phyloP scores from a whole-genome alignment of 2,888 invertebrate species.

The Tachina grossa region DNA sequence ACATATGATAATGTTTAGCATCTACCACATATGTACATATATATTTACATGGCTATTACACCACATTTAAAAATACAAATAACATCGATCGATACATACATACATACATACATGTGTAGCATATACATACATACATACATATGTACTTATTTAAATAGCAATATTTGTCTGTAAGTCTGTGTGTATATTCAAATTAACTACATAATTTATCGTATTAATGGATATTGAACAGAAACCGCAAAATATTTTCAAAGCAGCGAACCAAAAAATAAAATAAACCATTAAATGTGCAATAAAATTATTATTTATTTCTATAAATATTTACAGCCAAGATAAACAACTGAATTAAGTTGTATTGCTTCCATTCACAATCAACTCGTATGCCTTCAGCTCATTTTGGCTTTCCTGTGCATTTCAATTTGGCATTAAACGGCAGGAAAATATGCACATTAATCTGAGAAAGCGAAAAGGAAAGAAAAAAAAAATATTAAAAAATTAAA shows the following conservation, averaged over 20 bases:
- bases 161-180: background rate
- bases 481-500: background rate
- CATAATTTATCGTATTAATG: slow-evolving; percentile 58
- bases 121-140: background rate
- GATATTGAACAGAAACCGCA: slow-evolving; percentile 66
- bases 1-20: no score
- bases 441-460: slow-evolving; percentile 19
- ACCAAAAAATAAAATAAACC: slow-evolving; percentile 8
- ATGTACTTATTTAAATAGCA: no score
- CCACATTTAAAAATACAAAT: background rate
- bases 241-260: slow-evolving; percentile 55
- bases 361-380: slow-evolving; percentile 37
- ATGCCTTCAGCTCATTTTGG: slow-evolving; percentile 29
- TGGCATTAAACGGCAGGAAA: slow-evolving; percentile 43
- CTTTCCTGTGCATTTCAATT: slow-evolving; percentile 52
- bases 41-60: no score
- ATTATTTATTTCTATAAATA: slow-evolving; percentile 61
- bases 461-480: background rate
- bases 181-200: slow-evolving; percentile 1
- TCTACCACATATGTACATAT: no score
- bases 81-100: background rate
- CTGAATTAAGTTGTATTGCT: slow-evolving; percentile 60
- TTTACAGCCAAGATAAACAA: slow-evolving; percentile 60
- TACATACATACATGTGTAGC: no score
- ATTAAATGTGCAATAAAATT: slow-evolving; percentile 67